Evolutionary conservation across 2,888 invertebrate genomes (phyloP).

Genomic region (Merodon equestris): DNA sequence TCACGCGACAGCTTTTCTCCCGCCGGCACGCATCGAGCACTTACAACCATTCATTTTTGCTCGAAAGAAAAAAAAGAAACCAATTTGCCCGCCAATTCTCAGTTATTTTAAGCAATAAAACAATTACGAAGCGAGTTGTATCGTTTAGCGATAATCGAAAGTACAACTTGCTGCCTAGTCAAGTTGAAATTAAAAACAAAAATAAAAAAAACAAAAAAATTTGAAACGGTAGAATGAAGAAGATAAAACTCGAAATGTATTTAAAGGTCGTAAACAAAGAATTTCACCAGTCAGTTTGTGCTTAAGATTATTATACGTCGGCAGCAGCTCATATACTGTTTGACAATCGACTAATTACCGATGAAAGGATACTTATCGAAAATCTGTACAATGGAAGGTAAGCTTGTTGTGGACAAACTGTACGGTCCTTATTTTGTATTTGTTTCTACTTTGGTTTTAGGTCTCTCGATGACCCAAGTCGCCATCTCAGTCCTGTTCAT

Average conservation of each 20-base stretch:
- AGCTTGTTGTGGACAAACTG: too few relatives aligned
- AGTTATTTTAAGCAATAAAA: too few relatives aligned
- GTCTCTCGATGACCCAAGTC: neutral
- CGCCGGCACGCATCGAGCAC: too few relatives aligned
- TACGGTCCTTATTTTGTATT: too few relatives aligned
- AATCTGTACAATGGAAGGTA: slow-evolving; percentile 1
- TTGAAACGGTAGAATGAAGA: slow-evolving; percentile 3
- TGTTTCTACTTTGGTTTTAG: slow-evolving; percentile 9
- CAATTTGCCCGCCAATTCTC: slow-evolving; percentile 1
- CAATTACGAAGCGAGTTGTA: slow-evolving; percentile 6
- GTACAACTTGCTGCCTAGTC: slow-evolving; percentile 22
- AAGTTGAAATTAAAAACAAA: slow-evolving; percentile 23
- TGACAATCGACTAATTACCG: neutral
- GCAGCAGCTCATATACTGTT: neutral
- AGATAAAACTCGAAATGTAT: slow-evolving; percentile 32
- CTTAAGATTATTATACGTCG: slow-evolving; percentile 11
- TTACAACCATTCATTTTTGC: slow-evolving; percentile 22
- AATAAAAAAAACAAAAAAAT: slow-evolving; percentile 7
- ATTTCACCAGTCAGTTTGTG: slow-evolving; percentile 39
- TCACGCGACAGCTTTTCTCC: neutral
- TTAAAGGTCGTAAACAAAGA: slow-evolving; percentile 37
- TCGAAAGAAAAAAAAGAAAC: neutral
- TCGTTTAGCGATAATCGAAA: slow-evolving; percentile 31
- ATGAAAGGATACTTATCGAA: slow-evolving; percentile 3
- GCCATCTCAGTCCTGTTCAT: neutral